A percentile compares a stretch with the other conserved stretches of the same genome.
Evolutionary conservation across 2,888 invertebrate genomes (phyloP).

Genomic region (Azorinus chamasolen): DNA sequence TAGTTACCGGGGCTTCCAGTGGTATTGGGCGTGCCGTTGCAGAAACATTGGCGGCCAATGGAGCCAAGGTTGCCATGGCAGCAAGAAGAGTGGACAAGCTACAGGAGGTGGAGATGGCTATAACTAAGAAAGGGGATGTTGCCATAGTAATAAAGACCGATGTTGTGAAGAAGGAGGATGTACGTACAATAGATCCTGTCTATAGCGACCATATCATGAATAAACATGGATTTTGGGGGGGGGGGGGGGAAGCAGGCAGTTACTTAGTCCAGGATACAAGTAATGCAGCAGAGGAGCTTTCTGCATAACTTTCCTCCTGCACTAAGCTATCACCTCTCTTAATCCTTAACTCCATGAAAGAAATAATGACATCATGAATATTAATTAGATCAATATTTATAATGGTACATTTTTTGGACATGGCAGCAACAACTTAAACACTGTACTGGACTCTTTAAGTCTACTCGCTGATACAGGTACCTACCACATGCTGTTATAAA

Average conservation of each 20-base stretch:
- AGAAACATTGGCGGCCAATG: slow-evolving; percentile 81
- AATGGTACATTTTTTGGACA: no score
- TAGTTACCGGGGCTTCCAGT: slow-evolving; percentile 87
- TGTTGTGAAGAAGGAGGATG: slow-evolving; percentile 83
- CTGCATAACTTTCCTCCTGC: no score
- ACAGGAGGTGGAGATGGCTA: slow-evolving; percentile 73
- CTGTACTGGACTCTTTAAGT: no score
- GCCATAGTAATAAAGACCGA: slow-evolving; percentile 84
- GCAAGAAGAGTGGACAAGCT: slow-evolving; percentile 84
- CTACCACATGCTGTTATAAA: no score
- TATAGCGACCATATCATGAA: background rate
- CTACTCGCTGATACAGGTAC: no score
- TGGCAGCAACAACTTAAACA: no score
- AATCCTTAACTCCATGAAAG: no score
- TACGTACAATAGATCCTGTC: slow-evolving; percentile 36
- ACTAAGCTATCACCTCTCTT: background rate
- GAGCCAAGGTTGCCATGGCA: slow-evolving; percentile 86
- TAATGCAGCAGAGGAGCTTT: no score
- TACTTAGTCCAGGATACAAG: no score
- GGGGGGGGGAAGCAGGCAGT: background rate
- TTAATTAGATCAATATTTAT: no score
- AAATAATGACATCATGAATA: no score
- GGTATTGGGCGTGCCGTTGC: slow-evolving; percentile 86
- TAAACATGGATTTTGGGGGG: background rate
- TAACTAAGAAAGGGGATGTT: slow-evolving; percentile 78